phyloP scores from a whole-genome alignment of 2,113 vertebrate species.

The sheep (Ovis aries) region DNA sequence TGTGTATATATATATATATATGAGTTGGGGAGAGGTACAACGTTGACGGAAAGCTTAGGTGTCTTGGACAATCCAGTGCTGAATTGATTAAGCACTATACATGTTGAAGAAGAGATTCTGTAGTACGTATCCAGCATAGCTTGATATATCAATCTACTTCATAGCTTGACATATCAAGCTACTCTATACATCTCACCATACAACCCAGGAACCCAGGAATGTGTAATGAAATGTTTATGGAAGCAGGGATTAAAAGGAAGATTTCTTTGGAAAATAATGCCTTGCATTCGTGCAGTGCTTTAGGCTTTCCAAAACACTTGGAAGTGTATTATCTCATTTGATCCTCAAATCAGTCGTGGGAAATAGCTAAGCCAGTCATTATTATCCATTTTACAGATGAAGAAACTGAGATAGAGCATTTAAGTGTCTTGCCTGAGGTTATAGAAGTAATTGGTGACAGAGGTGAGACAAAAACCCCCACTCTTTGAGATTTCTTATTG shows the following conservation, averaged over 20 bases:
- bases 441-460: conserved; percentile 46
- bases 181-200: background rate
- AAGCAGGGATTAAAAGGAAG: conserved; percentile 11
- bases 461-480: background rate
- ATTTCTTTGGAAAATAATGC: conserved; percentile 13
- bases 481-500: background rate
- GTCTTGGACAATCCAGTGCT: background rate
- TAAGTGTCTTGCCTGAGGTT: conserved; percentile 29
- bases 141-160: background rate
- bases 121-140: background rate
- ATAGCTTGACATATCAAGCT: background rate
- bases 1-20: background rate
- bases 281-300: background rate
- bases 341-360: conserved; percentile 47
- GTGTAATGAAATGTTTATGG: background rate
- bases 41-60: background rate
- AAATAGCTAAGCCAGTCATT: conserved; percentile 50
- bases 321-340: conserved; percentile 22
- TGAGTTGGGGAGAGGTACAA: background rate
- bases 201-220: background rate
- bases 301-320: conserved; percentile 12
- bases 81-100: background rate
- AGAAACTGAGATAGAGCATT: conserved; percentile 46
- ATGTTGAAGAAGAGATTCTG: background rate
- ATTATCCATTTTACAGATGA: conserved; percentile 56